A percentile compares a stretch with the other conserved stretches of the same genome.
Evolutionary conservation across 2,797 vertebrate genomes (phyloP).

Genomic region (Eulemur rubriventer): DNA sequence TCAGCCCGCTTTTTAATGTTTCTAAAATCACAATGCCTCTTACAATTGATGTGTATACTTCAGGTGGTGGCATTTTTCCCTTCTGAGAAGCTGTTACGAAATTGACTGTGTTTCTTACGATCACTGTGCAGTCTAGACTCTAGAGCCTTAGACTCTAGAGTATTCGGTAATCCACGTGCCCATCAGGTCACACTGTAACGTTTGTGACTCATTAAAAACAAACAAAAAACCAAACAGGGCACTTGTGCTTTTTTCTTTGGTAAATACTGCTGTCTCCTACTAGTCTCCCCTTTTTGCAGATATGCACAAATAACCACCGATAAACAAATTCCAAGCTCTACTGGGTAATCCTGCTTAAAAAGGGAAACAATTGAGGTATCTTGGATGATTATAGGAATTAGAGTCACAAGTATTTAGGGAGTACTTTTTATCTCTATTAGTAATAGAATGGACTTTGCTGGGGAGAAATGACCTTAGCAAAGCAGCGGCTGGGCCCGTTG

Average conservation of each 20-base stretch:
- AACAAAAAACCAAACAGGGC: not conserved
- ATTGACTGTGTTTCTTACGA: not conserved
- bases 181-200: not conserved
- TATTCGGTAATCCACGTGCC: not conserved
- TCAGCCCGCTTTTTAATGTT: not conserved
- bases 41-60: not conserved
- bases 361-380: not conserved
- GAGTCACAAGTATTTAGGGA: not conserved
- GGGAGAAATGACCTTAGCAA: not conserved
- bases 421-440: not conserved
- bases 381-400: not conserved
- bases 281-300: not conserved
- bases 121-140: no score
- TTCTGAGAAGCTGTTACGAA: not conserved
- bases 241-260: not conserved
- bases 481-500: not conserved
- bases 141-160: not conserved
- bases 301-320: not conserved
- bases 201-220: not conserved
- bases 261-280: not conserved
- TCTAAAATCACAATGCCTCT: not conserved
- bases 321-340: slow-evolving; percentile 47
- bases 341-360: slow-evolving; percentile 36
- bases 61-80: not conserved
- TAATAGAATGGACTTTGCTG: not conserved